These are phyloP conservation scores for Microctonus hyperodae DNA, from an alignment of 2,888 invertebrate species.

Conservation along the genomic window DNA sequence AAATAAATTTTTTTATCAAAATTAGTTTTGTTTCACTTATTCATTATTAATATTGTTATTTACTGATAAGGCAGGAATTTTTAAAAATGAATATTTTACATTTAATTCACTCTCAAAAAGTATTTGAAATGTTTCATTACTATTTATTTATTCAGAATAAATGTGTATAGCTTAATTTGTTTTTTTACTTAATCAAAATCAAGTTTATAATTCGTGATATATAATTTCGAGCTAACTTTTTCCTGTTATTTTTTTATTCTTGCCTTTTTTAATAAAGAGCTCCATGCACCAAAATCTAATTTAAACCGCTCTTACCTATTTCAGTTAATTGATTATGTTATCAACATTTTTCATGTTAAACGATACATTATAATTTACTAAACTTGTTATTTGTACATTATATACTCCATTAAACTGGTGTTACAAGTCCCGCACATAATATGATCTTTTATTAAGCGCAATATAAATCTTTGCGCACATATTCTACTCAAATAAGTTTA, in stretches of 20 bases:
- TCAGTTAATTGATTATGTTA: not conserved
- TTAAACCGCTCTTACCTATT: not conserved
- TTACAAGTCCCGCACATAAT: slow-evolving; percentile 8
- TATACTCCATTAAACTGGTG: slow-evolving; percentile 17
- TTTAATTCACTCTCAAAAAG: not conserved
- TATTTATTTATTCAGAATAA: not conserved
- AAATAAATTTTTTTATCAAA: slow-evolving; percentile 19
- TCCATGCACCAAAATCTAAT: not conserved
- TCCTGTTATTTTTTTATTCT: not conserved
- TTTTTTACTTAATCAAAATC: not conserved
- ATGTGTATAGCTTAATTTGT: not conserved
- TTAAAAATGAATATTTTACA: not conserved
- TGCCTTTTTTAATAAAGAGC: not conserved
- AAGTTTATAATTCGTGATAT: slow-evolving; percentile 2
- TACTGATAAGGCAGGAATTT: not conserved
- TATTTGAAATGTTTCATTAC: not conserved
- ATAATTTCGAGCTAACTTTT: not conserved
- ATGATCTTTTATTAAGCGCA: slow-evolving; percentile 1
- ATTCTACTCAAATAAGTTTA: not conserved
- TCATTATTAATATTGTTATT: not conserved
- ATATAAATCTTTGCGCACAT: not conserved
- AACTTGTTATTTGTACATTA: slow-evolving; percentile 30
- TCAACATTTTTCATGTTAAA: slow-evolving; percentile 4
- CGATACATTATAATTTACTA: slow-evolving; percentile 15
- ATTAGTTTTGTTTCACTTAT: slow-evolving; percentile 12